Evolutionary conservation across 1,140 invertebrate species (phyloP).

Genomic region (Metopolophium dirhodum): DNA sequence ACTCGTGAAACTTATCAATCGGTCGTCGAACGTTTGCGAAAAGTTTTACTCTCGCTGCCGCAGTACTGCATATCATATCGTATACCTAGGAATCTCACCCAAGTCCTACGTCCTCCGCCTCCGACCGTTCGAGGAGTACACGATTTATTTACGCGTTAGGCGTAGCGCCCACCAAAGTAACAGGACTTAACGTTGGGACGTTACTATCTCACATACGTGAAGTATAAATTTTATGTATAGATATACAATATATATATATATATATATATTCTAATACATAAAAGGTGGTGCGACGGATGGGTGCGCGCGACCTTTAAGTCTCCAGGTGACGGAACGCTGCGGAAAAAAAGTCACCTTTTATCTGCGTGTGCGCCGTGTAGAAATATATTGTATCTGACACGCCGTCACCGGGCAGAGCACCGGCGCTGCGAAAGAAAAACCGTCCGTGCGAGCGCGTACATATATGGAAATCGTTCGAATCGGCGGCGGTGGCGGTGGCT

Average conservation of each 20-base stretch:
- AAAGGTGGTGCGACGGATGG: neutral
- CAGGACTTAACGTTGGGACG: no score
- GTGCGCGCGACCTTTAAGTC: neutral
- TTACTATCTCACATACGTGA: neutral
- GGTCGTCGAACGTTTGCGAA: neutral
- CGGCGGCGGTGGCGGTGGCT: neutral
- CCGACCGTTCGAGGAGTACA: neutral
- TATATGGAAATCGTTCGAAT: constrained; percentile 56
- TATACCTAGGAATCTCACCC: neutral
- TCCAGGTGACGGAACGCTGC: neutral
- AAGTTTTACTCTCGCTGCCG: neutral
- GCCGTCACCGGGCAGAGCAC: neutral
- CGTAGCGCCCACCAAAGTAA: no score
- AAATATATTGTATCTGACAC: constrained; percentile 44
- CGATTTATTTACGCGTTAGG: no score
- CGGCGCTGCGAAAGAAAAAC: constrained; percentile 22
- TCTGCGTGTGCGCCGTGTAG: neutral
- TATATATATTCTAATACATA: neutral
- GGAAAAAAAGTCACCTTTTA: constrained; percentile 27
- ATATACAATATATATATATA: no score
- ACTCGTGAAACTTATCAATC: neutral
- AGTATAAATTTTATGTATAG: neutral
- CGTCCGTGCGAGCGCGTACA: constrained; percentile 15
- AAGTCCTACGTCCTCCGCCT: neutral
- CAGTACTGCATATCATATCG: neutral